Conservation (phyloP, 2,113 vertebrate genomes). For the Pithys albifrons region DNA sequence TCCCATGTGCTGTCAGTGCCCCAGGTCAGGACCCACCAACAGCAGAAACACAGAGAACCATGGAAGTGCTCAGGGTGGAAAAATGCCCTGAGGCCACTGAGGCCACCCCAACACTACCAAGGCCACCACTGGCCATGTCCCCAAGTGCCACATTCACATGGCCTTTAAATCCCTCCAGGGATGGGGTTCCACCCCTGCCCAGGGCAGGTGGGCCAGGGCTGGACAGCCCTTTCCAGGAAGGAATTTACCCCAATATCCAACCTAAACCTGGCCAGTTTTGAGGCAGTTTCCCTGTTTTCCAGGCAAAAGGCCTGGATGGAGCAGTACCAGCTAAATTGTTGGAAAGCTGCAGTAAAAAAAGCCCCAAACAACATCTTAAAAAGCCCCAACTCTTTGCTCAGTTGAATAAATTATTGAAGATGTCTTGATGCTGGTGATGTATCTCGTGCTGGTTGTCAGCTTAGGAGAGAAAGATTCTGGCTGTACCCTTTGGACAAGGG, state of each 20-base stretch:
- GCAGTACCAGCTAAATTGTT: background rate
- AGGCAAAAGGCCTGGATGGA: background rate
- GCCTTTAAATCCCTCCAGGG: background rate
- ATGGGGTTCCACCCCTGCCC: background rate
- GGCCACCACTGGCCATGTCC: background rate
- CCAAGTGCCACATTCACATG: background rate
- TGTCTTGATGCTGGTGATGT: background rate
- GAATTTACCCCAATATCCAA: background rate
- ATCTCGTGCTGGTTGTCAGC: background rate
- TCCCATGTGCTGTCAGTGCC: background rate
- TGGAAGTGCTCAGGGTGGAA: background rate
- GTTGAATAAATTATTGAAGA: background rate
- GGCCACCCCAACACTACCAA: background rate
- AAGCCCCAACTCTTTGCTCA: background rate
- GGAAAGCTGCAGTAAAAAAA: background rate
- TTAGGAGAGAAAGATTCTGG: background rate
- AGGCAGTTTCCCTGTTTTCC: background rate
- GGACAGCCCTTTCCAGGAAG: background rate
- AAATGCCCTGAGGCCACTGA: background rate
- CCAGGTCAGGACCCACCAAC: fast-evolving
- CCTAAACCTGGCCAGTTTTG: background rate
- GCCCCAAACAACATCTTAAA: background rate
- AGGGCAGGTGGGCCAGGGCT: background rate
- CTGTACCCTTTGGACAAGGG: background rate
- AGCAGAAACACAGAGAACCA: background rate